Evolutionary conservation across 2,888 invertebrate genomes (phyloP).

Genomic region (Polylopha cassiicola): DNA sequence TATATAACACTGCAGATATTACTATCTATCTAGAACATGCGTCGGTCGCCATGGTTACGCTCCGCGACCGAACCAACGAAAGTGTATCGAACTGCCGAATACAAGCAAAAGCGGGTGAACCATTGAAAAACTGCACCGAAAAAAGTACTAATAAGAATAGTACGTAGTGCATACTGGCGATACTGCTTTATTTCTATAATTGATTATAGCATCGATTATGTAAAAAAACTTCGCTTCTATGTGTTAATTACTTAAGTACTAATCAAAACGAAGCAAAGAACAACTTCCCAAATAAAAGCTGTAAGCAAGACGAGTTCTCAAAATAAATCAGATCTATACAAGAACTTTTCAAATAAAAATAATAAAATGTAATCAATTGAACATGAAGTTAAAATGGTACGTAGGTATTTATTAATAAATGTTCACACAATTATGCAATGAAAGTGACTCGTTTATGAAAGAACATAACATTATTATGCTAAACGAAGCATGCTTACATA

Average conservation of each 20-base stretch:
- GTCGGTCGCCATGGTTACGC: slow-evolving; percentile 56
- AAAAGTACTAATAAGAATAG: too few relatives aligned
- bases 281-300: slow-evolving; percentile 12
- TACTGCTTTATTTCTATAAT: too few relatives aligned
- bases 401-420: not conserved
- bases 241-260: slow-evolving; percentile 8
- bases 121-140: slow-evolving; percentile 21
- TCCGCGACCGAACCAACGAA: slow-evolving; percentile 45
- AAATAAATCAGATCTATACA: too few relatives aligned
- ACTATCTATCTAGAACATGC: too few relatives aligned
- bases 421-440: not conserved
- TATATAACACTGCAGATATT: slow-evolving; percentile 32
- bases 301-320: slow-evolving; percentile 4
- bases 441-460: not conserved
- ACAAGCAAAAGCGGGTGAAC: slow-evolving; percentile 33
- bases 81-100: slow-evolving; percentile 61
- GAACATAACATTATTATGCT: not conserved
- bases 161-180: too few relatives aligned
- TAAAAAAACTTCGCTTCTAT: too few relatives aligned
- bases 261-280: slow-evolving; percentile 28
- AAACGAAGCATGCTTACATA: not conserved
- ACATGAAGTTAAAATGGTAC: too few relatives aligned
- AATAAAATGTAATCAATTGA: too few relatives aligned
- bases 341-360: too few relatives aligned
- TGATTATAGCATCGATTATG: too few relatives aligned